phyloP scores from a whole-genome alignment of 1,140 invertebrate species.

The Zaprionus davidi region DNA sequence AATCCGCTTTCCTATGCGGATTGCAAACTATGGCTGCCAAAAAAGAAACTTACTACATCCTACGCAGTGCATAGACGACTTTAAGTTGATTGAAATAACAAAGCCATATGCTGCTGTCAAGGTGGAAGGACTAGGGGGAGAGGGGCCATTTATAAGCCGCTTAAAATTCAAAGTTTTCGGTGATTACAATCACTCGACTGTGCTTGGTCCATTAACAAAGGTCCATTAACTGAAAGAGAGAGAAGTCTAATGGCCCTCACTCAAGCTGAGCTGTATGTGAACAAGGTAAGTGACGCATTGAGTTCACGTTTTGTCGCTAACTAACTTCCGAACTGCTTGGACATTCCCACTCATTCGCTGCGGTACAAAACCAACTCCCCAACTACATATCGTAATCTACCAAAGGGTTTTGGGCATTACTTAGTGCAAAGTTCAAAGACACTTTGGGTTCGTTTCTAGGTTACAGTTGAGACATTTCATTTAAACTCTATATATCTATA shows the following conservation, averaged over 20 bases:
- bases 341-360: no score
- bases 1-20: slow-evolving; percentile 56
- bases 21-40: slow-evolving; percentile 38
- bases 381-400: no score
- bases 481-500: no score
- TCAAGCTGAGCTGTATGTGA: neutral
- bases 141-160: slow-evolving; percentile 58
- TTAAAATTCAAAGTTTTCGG: slow-evolving; percentile 72
- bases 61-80: slow-evolving; percentile 20
- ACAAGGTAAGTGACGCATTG: neutral
- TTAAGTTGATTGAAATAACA: slow-evolving; percentile 9
- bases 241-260: no score
- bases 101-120: neutral
- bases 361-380: no score
- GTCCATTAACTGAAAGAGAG: slow-evolving; percentile 16
- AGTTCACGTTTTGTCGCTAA: neutral
- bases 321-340: neutral
- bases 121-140: neutral
- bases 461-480: no score
- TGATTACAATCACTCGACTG: slow-evolving; percentile 63
- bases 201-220: slow-evolving; percentile 58
- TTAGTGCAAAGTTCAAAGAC: no score
- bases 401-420: no score
- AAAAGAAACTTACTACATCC: neutral
- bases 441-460: no score